A percentile compares a stretch with the other conserved stretches of the same genome.
Conservation (phyloP, 2,797 vertebrate genomes). For the Alosa sapidissima region DNA sequence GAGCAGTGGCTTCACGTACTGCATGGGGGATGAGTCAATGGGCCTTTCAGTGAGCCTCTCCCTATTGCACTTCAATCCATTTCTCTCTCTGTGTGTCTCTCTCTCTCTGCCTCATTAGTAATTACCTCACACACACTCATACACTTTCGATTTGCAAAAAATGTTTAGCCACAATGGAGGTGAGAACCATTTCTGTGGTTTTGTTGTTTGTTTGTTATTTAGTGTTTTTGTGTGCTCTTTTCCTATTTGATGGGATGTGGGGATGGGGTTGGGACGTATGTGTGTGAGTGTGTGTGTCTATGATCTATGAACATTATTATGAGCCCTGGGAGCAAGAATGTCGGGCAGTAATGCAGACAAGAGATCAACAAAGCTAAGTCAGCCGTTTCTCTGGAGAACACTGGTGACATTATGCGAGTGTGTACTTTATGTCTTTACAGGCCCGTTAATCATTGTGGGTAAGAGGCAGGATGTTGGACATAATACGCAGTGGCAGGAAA, state of each 20-base stretch:
- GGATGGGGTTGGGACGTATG: not conserved
- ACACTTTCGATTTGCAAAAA: conserved; percentile 16
- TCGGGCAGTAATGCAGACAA: conserved; percentile 31
- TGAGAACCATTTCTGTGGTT: conserved; percentile 28
- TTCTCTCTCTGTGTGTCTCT: not conserved
- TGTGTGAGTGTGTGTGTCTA: not conserved
- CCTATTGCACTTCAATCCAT: not conserved
- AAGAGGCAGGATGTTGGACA: conserved; percentile 36
- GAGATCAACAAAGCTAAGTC: conserved; percentile 25
- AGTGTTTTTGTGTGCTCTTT: conserved; percentile 5
- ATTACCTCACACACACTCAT: not conserved
- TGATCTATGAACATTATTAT: conserved; percentile 14
- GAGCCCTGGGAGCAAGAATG: conserved; percentile 13
- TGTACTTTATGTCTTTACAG: conserved; percentile 11
- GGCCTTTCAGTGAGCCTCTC: not conserved
- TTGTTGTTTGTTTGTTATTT: conserved; percentile 14
- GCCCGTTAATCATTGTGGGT: not conserved
- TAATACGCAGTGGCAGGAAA: conserved; percentile 24
- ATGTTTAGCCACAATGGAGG: not conserved
- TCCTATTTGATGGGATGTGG: conserved; percentile 12
- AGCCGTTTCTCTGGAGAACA: conserved; percentile 5
- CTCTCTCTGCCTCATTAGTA: not conserved
- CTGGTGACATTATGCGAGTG: conserved; percentile 21
- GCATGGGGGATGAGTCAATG: conserved; percentile 37
- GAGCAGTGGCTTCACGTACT: conserved; percentile 18